Conservation (phyloP, 2,113 vertebrate species). For the Ctenodactylus gundi region DNA sequence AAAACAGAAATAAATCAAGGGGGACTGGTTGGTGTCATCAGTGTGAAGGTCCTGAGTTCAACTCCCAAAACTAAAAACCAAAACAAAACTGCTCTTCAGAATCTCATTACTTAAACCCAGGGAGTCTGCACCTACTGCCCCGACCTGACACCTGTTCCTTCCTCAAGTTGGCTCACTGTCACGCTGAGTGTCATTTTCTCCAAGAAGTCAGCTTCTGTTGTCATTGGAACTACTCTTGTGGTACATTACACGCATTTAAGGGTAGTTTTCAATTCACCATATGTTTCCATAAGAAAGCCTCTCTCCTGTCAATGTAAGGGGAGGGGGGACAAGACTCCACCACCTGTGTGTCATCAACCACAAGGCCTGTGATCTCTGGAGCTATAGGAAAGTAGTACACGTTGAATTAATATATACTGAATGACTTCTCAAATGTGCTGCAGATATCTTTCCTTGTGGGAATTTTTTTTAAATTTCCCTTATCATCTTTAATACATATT, state of each 20-base stretch:
- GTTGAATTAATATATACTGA: background rate
- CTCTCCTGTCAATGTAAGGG: background rate
- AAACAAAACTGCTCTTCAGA: too few relatives aligned
- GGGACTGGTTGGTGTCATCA: too few relatives aligned
- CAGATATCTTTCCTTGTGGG: background rate
- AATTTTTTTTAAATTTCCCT: background rate
- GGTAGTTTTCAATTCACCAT: too few relatives aligned
- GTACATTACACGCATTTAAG: background rate
- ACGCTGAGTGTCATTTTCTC: background rate
- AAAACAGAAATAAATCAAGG: too few relatives aligned
- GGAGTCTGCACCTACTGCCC: too few relatives aligned
- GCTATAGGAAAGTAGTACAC: background rate
- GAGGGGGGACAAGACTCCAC: background rate
- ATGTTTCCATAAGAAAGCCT: background rate
- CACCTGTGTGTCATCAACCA: background rate
- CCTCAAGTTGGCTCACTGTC: background rate
- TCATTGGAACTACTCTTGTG: accelerated
- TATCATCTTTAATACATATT: background rate
- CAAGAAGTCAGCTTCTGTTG: background rate
- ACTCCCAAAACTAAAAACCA: too few relatives aligned
- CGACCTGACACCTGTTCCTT: background rate
- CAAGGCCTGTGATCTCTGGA: background rate
- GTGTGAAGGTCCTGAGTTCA: too few relatives aligned
- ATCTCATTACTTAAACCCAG: too few relatives aligned
- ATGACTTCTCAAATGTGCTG: background rate